Evolutionary conservation across 1,140 invertebrate species (phyloP).

Genomic region (Euborellia annulipes): DNA sequence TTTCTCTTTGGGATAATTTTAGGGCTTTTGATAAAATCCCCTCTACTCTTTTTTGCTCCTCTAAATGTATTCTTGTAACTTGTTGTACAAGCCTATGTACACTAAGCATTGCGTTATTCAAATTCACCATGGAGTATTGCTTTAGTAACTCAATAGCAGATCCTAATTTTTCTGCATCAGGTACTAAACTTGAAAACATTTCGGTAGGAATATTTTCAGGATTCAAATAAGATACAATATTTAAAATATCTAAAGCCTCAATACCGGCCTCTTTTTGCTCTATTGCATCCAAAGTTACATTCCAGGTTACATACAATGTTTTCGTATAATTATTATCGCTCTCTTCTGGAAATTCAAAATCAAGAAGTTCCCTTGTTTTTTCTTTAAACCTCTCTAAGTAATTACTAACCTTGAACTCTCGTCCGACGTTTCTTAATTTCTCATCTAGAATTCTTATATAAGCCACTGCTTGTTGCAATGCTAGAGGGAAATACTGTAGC

Average conservation of each 20-base stretch:
- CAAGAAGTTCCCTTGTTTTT: constrained; percentile 8
- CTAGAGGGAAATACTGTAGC: constrained; percentile 14
- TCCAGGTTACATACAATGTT: constrained; percentile 13
- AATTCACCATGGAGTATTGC: constrained; percentile 5
- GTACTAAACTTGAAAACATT: constrained; percentile 1
- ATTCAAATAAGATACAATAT: constrained; percentile 8
- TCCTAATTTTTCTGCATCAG: constrained; percentile 2
- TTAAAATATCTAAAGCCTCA: constrained; percentile 9
- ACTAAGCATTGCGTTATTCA: constrained; percentile 1
- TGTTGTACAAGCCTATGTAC: constrained; percentile 10
- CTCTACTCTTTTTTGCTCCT: not conserved
- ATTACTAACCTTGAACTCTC: constrained; percentile 7
- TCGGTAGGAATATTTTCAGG: constrained; percentile 8
- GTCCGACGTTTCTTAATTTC: constrained; percentile 3
- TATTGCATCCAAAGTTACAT: constrained; percentile 14
- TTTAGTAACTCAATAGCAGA: constrained; percentile 2
- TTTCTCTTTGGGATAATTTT: constrained; percentile 1
- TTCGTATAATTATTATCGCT: constrained; percentile 11
- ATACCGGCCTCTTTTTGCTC: constrained; percentile 9
- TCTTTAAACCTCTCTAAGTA: constrained; percentile 9
- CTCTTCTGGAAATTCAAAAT: constrained; percentile 8
- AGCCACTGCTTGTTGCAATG: constrained; percentile 11
- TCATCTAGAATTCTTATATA: constrained; percentile 7
- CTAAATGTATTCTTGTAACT: constrained; percentile 6
- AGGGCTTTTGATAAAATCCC: constrained; percentile 1